Base-by-base conservation (phyloP, 2,888 invertebrate genomes). In the Drosophila mayaguana region DNA sequence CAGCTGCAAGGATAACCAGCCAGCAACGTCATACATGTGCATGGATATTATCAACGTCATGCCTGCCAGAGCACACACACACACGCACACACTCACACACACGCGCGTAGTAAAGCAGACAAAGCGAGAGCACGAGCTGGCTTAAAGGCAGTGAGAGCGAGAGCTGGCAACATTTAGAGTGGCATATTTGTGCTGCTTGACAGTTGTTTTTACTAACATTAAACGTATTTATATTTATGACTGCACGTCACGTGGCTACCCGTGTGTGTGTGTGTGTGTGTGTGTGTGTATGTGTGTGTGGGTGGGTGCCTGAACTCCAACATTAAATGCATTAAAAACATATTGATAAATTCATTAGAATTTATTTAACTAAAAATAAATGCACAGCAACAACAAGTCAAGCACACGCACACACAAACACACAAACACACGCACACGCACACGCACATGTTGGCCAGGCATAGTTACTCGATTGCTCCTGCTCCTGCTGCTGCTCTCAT, bases 21-120 rank as follows among this genome's bases (percentile, higher is more conserved):
- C 55, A 71, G 73, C 78, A 78, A 78, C 77, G 89, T 89, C 90
- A 91, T 89, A 70, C 89, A 82, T 81, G 86, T 85, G 88, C 91
- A 91, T 91, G 91, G 91, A 89, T 91, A 84, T 90, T 89, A 85
- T 84, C 91, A 91, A 91, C 91, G 91, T 91, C 91, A 91, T 82
- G 90, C 81, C 75, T 75, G 73, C 75, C 75, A 75, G 55, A 61
- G 63, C 68, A 66, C 57, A 78, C 46, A 63, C 57, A 59, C 43
- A 55, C 32, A 69, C 48, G 45, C 28, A 68, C 55, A 64, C 56
- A 67, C 53, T 63, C 54, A 75, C n/a, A 55, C 14, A 72, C 14
- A 64, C 28, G 59, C 14, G 63, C 28, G 59, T 28, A 57, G 55
- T 34, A 38, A 40, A 8, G 46, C 12, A 63, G 51, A 66, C 46